A percentile compares a stretch with the other conserved stretches of the same genome.
Conservation (phyloP, 2,888 invertebrate species). For the Hyalella azteca region DNA sequence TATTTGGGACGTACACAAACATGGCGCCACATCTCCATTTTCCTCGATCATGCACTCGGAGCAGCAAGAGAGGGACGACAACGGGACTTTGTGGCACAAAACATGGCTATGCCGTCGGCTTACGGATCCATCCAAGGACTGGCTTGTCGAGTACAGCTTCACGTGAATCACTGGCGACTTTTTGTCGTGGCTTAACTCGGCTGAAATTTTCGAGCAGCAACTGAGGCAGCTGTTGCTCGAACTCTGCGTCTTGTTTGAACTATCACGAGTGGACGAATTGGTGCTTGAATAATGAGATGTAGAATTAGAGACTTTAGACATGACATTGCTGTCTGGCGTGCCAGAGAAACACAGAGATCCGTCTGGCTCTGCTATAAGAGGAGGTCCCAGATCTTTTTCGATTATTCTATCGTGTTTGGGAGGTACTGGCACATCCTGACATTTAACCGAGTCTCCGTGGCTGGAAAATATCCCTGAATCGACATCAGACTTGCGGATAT, state of each 20-base stretch:
- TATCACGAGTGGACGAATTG: constrained; percentile 19
- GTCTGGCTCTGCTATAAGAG: not conserved
- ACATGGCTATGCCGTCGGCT: constrained; percentile 19
- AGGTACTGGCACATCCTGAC: not conserved
- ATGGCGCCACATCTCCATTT: constrained; percentile 24
- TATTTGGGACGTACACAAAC: constrained; percentile 7
- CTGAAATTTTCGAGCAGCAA: constrained; percentile 28
- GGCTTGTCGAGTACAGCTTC: constrained; percentile 16
- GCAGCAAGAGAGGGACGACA: constrained; percentile 20
- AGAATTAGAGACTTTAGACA: constrained; percentile 3
- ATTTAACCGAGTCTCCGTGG: not conserved
- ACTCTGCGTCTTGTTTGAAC: constrained; percentile 2
- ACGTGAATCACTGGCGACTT: constrained; percentile 25
- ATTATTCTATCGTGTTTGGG: not conserved
- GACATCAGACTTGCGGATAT: not conserved
- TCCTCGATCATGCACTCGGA: constrained; percentile 24
- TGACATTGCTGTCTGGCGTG: constrained; percentile 27
- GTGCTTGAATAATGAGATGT: constrained; percentile 26
- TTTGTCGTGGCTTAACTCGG: constrained; percentile 8
- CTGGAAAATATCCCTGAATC: not conserved
- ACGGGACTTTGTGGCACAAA: constrained; percentile 30
- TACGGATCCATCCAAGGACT: constrained; percentile 4
- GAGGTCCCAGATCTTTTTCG: not conserved
- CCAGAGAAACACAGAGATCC: constrained; percentile 28
- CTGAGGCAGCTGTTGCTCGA: constrained; percentile 19